Conservation (phyloP, 1,140 invertebrate genomes). For the Luehdorfia chinensis region DNA sequence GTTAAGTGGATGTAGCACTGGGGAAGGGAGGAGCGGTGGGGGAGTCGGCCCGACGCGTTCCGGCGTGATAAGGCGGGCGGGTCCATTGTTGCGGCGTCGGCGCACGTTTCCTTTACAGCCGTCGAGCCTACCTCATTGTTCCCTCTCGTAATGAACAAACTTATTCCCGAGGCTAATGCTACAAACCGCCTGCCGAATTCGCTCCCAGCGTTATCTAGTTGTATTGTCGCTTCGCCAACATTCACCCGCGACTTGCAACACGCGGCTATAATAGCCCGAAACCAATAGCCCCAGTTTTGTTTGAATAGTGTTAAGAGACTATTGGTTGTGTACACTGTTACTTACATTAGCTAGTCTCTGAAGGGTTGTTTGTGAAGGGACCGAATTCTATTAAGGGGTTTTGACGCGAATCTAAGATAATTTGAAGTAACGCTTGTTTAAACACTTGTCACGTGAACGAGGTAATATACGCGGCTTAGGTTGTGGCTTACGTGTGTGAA, state of each 20-base stretch:
- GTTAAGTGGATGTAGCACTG: slow-evolving; percentile 49
- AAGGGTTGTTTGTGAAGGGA: slow-evolving; percentile 55
- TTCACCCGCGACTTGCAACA: slow-evolving; percentile 31
- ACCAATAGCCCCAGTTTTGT: slow-evolving; percentile 57
- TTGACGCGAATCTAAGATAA: slow-evolving; percentile 27
- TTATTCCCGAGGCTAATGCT: slow-evolving; percentile 67
- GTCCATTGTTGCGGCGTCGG: slow-evolving; percentile 67
- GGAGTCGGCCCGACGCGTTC: slow-evolving; percentile 46
- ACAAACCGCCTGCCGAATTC: slow-evolving; percentile 60
- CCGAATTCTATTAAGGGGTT: slow-evolving; percentile 47
- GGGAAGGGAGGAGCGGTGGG: slow-evolving; percentile 16
- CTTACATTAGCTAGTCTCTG: slow-evolving; percentile 48
- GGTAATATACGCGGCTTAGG: slow-evolving; percentile 5
- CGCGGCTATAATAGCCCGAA: slow-evolving; percentile 39
- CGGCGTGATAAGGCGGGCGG: slow-evolving; percentile 66
- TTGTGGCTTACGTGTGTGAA: background rate
- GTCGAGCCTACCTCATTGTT: slow-evolving; percentile 69
- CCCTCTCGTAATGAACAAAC: slow-evolving; percentile 70
- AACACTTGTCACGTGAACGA: slow-evolving; percentile 15
- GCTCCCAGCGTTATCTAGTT: slow-evolving; percentile 51
- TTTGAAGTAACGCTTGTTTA: slow-evolving; percentile 34
- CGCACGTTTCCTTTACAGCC: slow-evolving; percentile 70
- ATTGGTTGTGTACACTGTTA: slow-evolving; percentile 42
- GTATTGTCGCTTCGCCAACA: slow-evolving; percentile 50
- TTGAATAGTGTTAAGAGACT: slow-evolving; percentile 53